Evolutionary conservation across 2,797 vertebrate genomes (phyloP), one percentile per base, ranked within the genome.

Genomic region (Dallia pectoralis): DNA sequence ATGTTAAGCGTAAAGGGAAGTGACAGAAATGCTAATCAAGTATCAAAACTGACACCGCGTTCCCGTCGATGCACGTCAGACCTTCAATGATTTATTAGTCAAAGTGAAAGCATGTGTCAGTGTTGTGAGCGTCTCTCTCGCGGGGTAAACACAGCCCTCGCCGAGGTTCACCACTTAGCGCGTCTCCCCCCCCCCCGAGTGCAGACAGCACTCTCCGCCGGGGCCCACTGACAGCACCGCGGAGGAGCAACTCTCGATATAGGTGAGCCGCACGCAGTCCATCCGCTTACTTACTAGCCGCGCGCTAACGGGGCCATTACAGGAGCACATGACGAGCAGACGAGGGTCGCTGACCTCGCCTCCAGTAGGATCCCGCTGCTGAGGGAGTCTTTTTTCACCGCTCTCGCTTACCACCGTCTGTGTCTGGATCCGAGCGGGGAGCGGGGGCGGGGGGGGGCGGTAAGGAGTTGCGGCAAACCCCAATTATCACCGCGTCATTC

Each of bases 1-100:
- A 89, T 91, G 92, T 89, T 89, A 88, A 89, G 85, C 85, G 80
- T 92, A 91, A 94, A 85, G 88, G 79, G 44, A 86, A 92, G 92
- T 93, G 92, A 86, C 86, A 71, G 80, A 89, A 89, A 90, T 85
- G 77, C 84, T 89, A 87, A 91, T 91, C 88, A 90, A 90, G 87
- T 85, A 88, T 81, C 79, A 79, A 80, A 88, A 91, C 82, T 91
- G 92, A 93, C 91, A 89, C 85, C 3, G 68, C 79, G 62, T 86
- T 85, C 81, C 88, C 77, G 75, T 81, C 82, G 85, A 89, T 79
- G 84, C 74, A 72, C 89, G 89, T 85, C 75, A 82, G 88, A 84
- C 80, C 80, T 79, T 74, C 27, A 40, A 83, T 87, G 91, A 92
- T 91, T 91, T 90, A 91, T 89, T 84, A 91, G 87, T 83, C 73